Base-by-base conservation (phyloP, 1,140 invertebrate species). In the Stratiolaelaps scimitus region DNA sequence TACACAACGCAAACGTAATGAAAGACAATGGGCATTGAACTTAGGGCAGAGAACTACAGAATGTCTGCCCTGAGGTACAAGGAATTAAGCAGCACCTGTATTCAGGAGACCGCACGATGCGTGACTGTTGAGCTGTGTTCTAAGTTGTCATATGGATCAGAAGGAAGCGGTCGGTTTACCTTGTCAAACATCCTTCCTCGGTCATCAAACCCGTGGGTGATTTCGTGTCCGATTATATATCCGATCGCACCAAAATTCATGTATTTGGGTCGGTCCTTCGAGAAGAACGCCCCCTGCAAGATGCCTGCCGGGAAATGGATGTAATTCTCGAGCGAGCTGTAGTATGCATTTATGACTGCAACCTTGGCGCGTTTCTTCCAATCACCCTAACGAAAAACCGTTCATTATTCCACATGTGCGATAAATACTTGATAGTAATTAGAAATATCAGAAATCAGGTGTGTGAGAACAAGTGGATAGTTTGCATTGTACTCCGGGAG, bases 211-310 rank as follows among this genome's bases (percentile, higher is more conserved):
- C 87, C 89, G 73, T 95, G 90, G 0, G 89, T 92, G 48, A 95
- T 88, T 80, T 95, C 89, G 72, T 92, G 89, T 0, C 89, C 90
- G 74, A 95, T 90, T 4, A 93, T 86, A 71, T 88, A 89, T 6
- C 90, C 90, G 71, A 94, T 89, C 10, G 86, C 87, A 64, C 89
- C 89, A 72, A 88, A 93, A 73, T 94, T 94, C 81, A 93, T 84
- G 71, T 92, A 78, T 66, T 83, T 83, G 1, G 90, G 90, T 34
- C 87, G 81, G 65, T 88, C 82, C 43, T 83, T 83, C 48, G 81
- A 83, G 75, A 90, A 93, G 77, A 92, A 93, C 23, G 84, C 81
- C 15, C 88, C 88, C 80, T 92, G 88, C 5, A 94, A 78, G 69
- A 93, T 89, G 65, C 89, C 89, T 68, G 89, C 89, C 0, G 90